Evolutionary conservation across 2,113 vertebrate species (phyloP), one percentile per base, ranked within the genome.

Genomic region (Petrocephalus zakoni): DNA sequence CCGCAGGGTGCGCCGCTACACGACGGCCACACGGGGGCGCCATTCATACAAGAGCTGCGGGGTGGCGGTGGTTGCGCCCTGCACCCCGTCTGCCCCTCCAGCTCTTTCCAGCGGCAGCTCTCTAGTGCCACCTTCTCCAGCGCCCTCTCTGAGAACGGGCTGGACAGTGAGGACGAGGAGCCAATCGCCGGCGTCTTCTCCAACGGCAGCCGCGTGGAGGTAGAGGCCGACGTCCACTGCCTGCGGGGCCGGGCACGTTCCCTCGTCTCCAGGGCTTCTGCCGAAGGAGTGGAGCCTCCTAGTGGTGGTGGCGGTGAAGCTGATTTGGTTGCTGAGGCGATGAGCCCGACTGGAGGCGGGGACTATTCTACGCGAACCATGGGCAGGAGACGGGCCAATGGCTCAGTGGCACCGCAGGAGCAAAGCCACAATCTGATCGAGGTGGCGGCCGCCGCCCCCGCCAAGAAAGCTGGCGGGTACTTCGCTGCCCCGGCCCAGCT

Each of bases 101-200:
- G 91, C 87, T 96, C 97, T 5, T 99, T 99, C 94, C 98, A 99
- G 92, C 95, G 98, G 78, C 98, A 99, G 94, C 96, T 99, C 78
- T 99, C 98, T 88, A 98, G 97, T 0, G 97, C 98, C 92, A 99
- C 98, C 0, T 99, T 99, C 92, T 99, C 98, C 90, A 98, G 98
- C 90, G 97, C 98, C 81, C 96, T 99, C 91, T 99, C 98, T 0
- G 98, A 99, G 95, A 99, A 99, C 0, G 98, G 97, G 88, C 95
- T 99, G 2, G 98, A 99, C 95, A 99, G 98, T 0, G 98, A 99
- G 0, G 98, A 99, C 0, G 98, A 99, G 88, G 98, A 99, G 89
- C 98, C 98, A 0, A 99, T 99, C 0, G 97, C 97, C 42, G 98
- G 98, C 0, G 98, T 99, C n/a, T 99, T 99, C 92, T 98, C 95